Evolutionary conservation across 2,797 vertebrate genomes (phyloP), one percentile per base, ranked within the genome.

Genomic region (Muscicapa striata): DNA sequence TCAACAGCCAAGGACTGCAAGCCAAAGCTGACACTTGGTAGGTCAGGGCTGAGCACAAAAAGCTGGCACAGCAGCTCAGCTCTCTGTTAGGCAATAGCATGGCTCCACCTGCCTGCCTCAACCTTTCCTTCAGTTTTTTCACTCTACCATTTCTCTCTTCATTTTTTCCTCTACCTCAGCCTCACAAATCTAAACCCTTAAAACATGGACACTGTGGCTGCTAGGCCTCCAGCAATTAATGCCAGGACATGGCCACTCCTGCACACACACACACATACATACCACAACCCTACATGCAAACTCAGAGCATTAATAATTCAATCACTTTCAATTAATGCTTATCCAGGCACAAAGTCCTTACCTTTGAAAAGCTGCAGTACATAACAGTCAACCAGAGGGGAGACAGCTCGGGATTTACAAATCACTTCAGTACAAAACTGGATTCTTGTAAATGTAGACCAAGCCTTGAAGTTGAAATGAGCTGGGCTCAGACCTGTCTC

Each of bases 181-280:
- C 75, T 72, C 34, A 11, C 52, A 51, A 67, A 51, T 21, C 34
- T 54, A 49, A 88, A 59, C 15, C 30, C 61, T 36, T 51, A 70
- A 32, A 15, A 58, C 5, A 15, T 2, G 0, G 84, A 41, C 2
- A 5, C 26, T 34, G 36, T 5, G 18, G 63, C 18, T 52, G 24
- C 52, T 21, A 21, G 11, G 57, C 40, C n/a, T 8, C n/a, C 27
- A 38, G 59, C 22, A 62, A 57, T 15, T 58, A 3, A 0, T 5
- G 3, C 43, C 66, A 74, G 45, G 54, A 29, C 55, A 51, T 0
- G 0, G 63, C 52, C n/a, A 36, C 0, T 0, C 2, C 1, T 38
- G 40, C 10, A 38, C 27, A 49, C 43, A 58, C 43, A 24, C 34
- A 11, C 19, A 46, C 6, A 6, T 19, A 4, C 43, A 18, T 23